phyloP scores from a whole-genome alignment of 2,888 invertebrate species.

The Cheilosia grossa region DNA sequence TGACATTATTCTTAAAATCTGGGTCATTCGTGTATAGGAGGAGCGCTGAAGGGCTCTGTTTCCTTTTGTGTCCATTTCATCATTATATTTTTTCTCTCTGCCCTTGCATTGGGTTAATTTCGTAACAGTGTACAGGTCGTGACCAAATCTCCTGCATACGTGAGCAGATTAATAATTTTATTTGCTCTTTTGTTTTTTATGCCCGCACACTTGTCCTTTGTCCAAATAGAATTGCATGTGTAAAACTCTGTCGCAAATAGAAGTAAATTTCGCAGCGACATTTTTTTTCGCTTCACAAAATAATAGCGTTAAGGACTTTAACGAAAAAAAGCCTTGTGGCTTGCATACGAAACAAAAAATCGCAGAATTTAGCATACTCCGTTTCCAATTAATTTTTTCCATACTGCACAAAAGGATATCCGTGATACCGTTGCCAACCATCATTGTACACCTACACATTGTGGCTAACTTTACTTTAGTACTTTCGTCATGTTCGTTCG shows the following conservation, averaged over 20 bases:
- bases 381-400: slow-evolving; percentile 34
- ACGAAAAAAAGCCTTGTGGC: neutral
- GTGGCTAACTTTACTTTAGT: slow-evolving; percentile 9
- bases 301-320: slow-evolving; percentile 1
- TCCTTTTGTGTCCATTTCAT: slow-evolving; percentile 12
- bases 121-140: slow-evolving; percentile 75
- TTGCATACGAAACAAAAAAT: neutral
- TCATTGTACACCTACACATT: slow-evolving; percentile 13
- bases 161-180: slow-evolving; percentile 65
- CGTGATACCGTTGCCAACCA: neutral
- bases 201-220: neutral
- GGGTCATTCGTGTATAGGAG: slow-evolving; percentile 20
- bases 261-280: neutral
- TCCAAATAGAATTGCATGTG: slow-evolving; percentile 20
- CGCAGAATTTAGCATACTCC: slow-evolving; percentile 11
- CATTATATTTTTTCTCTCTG: neutral
- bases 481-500: neutral
- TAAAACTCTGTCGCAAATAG: slow-evolving; percentile 11
- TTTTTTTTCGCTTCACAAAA: neutral
- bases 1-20: slow-evolving; percentile 51
- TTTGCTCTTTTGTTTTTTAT: slow-evolving; percentile 20
- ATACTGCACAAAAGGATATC: slow-evolving; percentile 31
- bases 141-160: slow-evolving; percentile 75
- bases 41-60: slow-evolving; percentile 19
- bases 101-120: slow-evolving; percentile 75